Base-by-base conservation (phyloP, 64 coral and sea anemone species). In the Pachyseris speciosa region DNA sequence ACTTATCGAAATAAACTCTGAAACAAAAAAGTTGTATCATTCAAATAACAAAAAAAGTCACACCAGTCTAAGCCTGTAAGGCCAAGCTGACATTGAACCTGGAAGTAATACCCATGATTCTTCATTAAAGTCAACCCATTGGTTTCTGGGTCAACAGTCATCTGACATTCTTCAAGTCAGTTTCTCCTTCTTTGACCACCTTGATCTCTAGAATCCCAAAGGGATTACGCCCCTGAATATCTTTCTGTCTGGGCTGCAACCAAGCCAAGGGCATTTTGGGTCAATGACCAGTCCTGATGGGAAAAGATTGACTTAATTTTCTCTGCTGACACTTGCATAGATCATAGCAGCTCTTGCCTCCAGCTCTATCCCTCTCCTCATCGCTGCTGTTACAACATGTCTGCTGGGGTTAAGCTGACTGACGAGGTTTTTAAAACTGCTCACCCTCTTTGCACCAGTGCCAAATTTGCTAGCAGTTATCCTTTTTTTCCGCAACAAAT, bases 401-500 rank as follows among this genome's bases (percentile, higher is more conserved):
- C 87, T 64, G 87, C 65, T 89, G 78, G 87, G 47, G n/a, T n/a
- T n/a, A n/a, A n/a, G n/a, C n/a, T n/a, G n/a, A n/a, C n/a, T n/a
- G n/a, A n/a, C n/a, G n/a, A n/a, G n/a, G n/a, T n/a, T n/a, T n/a
- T n/a, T n/a, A n/a, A n/a, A n/a, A n/a, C n/a, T n/a, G n/a, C 40
- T 89, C 55, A 89, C 87, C 39, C 66, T 37, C 78, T n/a, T n/a
- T 51, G 73, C 87, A 89, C 77, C 74, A 80, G 67, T 77, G 28
- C 74, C 87, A 89, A 89, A 89, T 57, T 80, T 89, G 77, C 74
- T 89, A 19, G 87, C 87, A 33, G 87, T 89, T 53, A 89, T 89
- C 9, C 74, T 34, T 89, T 89, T 89, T 37, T 75, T 70, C 74
- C 86, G 67, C 44, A 89, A 75, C 16, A 51, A 41, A 40, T 75